Evolutionary conservation across 2,113 vertebrate species (phyloP).

Genomic region (Edolisoma coerulescens): DNA sequence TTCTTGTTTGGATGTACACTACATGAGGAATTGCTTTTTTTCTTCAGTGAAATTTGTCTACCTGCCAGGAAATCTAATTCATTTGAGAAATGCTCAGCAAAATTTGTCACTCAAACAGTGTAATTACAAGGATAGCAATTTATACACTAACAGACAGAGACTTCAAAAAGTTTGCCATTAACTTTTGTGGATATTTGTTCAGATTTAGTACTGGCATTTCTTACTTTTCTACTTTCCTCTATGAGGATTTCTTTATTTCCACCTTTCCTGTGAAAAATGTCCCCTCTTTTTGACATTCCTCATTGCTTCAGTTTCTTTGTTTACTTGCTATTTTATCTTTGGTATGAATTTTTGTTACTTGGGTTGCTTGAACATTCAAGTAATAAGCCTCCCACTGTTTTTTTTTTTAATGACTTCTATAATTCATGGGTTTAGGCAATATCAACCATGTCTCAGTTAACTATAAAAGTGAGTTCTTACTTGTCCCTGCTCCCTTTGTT

Average conservation of each 20-base stretch:
- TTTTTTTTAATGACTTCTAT: neutral
- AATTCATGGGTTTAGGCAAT: neutral
- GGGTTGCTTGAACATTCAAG: neutral
- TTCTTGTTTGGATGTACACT: neutral
- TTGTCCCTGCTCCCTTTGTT: neutral
- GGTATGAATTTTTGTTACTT: neutral
- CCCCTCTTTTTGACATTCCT: neutral
- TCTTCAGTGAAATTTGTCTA: neutral
- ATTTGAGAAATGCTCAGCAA: neutral
- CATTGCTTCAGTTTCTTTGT: neutral
- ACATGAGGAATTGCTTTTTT: neutral
- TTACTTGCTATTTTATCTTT: neutral
- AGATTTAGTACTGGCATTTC: neutral
- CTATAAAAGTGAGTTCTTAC: constrained; percentile 4
- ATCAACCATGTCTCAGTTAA: neutral
- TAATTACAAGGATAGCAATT: neutral
- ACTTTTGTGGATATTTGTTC: neutral
- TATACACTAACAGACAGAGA: neutral
- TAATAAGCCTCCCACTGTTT: neutral
- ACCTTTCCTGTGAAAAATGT: neutral
- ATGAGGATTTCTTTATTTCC: neutral
- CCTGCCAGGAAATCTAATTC: neutral
- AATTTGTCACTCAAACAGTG: neutral
- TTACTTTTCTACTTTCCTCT: neutral
- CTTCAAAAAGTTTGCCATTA: neutral